A percentile compares a stretch with the other conserved stretches of the same genome.
Evolutionary conservation across 2,113 vertebrate species (phyloP).

Genomic region (Etheostoma cragini): DNA sequence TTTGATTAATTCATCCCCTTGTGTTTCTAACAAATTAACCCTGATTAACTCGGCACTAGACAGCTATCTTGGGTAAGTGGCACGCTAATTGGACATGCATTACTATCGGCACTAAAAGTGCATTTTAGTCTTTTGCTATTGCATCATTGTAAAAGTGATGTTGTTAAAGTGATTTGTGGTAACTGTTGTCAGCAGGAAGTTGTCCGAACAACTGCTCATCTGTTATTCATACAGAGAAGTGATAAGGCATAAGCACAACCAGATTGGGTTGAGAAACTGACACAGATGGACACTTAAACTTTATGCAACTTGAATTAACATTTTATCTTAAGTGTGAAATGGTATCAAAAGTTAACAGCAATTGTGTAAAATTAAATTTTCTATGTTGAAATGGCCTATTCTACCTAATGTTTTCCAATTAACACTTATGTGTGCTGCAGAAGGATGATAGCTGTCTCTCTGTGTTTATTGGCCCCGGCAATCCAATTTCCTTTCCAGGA

Average conservation of each 20-base stretch:
- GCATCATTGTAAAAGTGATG: constrained; percentile 19
- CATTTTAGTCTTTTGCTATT: constrained; percentile 22
- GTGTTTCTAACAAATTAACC: constrained; percentile 79
- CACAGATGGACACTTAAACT: constrained; percentile 26
- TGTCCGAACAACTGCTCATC: background rate
- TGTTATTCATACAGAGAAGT: background rate
- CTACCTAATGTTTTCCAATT: constrained; percentile 57
- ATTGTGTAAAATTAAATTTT: constrained; percentile 50
- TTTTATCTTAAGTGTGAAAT: constrained; percentile 33
- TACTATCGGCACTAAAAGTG: constrained; percentile 35
- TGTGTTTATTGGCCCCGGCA: constrained; percentile 63
- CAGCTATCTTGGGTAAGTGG: constrained; percentile 51
- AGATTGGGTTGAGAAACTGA: background rate
- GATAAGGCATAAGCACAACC: background rate
- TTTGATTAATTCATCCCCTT: constrained; percentile 73
- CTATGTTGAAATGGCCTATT: constrained; percentile 37
- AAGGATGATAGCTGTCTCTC: constrained; percentile 49
- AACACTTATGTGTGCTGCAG: constrained; percentile 46
- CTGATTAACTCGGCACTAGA: constrained; percentile 74
- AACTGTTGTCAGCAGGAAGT: constrained; percentile 12
- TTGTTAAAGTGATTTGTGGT: constrained; percentile 10
- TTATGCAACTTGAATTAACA: constrained; percentile 15
- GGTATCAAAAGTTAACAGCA: constrained; percentile 23
- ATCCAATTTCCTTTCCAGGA: constrained; percentile 70
- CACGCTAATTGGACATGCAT: constrained; percentile 68